Conservation (phyloP, 2,797 vertebrate species). For the Ambastaia sidthimunki region DNA sequence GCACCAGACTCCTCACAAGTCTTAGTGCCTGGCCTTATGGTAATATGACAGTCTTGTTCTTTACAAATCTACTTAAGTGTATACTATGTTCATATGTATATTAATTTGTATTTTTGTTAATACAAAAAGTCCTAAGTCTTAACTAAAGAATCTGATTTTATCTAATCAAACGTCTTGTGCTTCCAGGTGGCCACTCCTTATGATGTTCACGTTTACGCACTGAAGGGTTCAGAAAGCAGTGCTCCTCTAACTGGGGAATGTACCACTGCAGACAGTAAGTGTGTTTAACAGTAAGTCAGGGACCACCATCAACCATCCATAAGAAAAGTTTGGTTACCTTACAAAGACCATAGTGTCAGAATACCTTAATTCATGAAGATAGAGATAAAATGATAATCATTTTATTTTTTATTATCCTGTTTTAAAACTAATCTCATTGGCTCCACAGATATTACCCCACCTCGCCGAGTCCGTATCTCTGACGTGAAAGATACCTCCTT, state of each 20-base stretch:
- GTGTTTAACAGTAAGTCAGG: background rate
- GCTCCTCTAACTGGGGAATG: constrained; percentile 83
- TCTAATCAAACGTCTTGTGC: constrained; percentile 11
- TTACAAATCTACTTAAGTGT: background rate
- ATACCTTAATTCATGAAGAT: no score
- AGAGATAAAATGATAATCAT: no score
- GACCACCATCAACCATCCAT: background rate
- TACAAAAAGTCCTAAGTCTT: no score
- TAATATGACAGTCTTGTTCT: constrained; percentile 66
- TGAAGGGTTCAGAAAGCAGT: constrained; percentile 90
- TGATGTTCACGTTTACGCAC: constrained; percentile 86
- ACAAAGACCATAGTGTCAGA: no score
- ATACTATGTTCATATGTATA: no score
- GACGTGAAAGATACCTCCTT: constrained; percentile 87
- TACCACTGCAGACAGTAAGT: constrained; percentile 89
- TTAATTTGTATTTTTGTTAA: no score
- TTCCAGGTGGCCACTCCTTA: constrained; percentile 89
- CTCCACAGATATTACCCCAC: constrained; percentile 86
- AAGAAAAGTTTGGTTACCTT: no score
- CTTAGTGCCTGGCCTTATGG: constrained; percentile 90
- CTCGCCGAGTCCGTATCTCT: constrained; percentile 84
- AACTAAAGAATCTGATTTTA: no score
- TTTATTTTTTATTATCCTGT: background rate
- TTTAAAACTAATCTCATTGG: constrained; percentile 2
- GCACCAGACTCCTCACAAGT: constrained; percentile 87